Evolutionary conservation across 2,888 invertebrate species (phyloP).

Genomic region (Agrochola lota): DNA sequence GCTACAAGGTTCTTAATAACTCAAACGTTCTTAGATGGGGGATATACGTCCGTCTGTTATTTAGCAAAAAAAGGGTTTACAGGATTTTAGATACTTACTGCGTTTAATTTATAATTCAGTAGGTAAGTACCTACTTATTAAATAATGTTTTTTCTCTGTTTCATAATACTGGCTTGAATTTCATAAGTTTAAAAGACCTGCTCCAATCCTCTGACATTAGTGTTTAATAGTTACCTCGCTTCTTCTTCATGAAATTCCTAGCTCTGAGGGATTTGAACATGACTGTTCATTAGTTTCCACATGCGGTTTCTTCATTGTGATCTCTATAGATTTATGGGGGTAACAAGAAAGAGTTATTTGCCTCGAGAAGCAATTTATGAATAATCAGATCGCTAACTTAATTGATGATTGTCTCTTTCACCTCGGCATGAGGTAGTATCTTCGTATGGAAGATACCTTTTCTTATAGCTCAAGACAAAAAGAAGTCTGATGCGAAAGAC

Average conservation of each 20-base stretch:
- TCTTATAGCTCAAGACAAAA: background rate
- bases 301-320: background rate
- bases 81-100: background rate
- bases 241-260: background rate
- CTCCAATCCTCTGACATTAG: background rate
- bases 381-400: background rate
- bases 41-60: background rate
- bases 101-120: background rate
- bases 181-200: background rate
- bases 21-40: constrained; percentile 16
- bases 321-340: background rate
- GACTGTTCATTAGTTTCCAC: background rate
- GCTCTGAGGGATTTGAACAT: background rate
- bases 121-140: no score
- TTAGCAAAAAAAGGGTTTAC: background rate
- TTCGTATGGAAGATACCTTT: background rate
- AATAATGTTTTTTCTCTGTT: no score
- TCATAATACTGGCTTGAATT: background rate
- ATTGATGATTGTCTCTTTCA: background rate
- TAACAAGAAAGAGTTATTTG: background rate
- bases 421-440: background rate
- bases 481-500: background rate
- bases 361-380: background rate
- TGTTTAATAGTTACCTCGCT: background rate
- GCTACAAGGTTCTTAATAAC: background rate